Percentiles rank a stretch among this genome's conserved stretches.
Evolutionary conservation across 2,797 vertebrate genomes (phyloP).

Genomic region (Etheostoma nigrum): DNA sequence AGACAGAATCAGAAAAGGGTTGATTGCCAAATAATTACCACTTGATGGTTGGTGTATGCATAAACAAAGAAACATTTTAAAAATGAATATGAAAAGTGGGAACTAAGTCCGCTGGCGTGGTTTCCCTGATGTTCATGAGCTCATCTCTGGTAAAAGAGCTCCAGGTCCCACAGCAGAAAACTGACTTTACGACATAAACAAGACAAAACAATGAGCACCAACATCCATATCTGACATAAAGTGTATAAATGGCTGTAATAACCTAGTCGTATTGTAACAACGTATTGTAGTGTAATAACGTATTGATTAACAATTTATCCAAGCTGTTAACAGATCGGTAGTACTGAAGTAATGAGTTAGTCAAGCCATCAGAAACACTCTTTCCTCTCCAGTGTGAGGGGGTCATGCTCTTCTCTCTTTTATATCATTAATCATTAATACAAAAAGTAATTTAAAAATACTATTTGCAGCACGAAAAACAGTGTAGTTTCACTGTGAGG

Average conservation of each 20-base stretch:
- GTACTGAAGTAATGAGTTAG: no score
- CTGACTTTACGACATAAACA: no score
- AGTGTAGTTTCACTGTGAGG: not conserved
- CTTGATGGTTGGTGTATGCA: no score
- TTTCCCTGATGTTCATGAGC: no score
- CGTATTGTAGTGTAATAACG: not conserved
- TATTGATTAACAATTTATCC: not conserved
- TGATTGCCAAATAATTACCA: no score
- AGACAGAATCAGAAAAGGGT: not conserved
- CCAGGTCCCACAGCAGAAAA: no score
- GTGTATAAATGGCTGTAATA: not conserved
- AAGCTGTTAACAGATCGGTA: not conserved
- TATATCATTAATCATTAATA: not conserved
- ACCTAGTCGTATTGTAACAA: not conserved
- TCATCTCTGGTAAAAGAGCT: no score
- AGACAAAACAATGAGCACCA: not conserved
- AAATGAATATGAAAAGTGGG: no score
- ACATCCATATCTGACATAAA: not conserved
- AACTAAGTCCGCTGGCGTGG: no score
- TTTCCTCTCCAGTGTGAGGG: not conserved
- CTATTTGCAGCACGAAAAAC: not conserved
- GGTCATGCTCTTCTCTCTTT: not conserved
- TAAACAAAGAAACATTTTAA: no score
- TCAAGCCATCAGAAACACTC: not conserved
- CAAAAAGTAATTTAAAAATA: not conserved